Base-by-base conservation (phyloP, 1,140 invertebrate species). In the Galleria mellonella region DNA sequence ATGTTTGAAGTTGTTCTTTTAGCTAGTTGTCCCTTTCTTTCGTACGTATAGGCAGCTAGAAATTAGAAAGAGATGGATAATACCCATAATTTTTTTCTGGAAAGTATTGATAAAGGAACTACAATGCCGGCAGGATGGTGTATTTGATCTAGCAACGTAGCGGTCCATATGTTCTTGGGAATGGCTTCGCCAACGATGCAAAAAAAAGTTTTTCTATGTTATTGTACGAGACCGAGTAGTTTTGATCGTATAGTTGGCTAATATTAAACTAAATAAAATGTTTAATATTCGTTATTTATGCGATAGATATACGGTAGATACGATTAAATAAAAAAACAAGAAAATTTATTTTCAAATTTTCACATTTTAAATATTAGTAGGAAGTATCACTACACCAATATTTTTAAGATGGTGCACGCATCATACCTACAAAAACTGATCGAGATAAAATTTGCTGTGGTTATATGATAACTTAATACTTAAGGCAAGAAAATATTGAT, bases 81-180 rank as follows among this genome's bases (percentile, higher is more conserved):
- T 55, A 48, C 49, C 62, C 49, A 64, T 23, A 67, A 54, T 69
- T 72, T 74, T 75, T 75, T 76, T 74, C 66, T n/a, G n/a, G n/a
- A n/a, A 69, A 65, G 68, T 65, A 75, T 76, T 70, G 74, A 75
- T 81, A 77, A 67, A 69, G 62, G 63, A 71, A 70, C 55, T 76
- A 79, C 72, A 82, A 77, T 79, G 69, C 55, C 64, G 65, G 72
- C 69, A 76, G 76, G 75, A 83, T 79, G 70, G 76, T 77, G 75
- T 83, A 72, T 83, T 83, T 83, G 75, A 83, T 79, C 76, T 77
- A 77, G 69, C 72, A 72, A 81, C 75, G 73, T 79, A 82, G 79
- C 79, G 75, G 73, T 76, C 75, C 79, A 79, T 72, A 82, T 83
- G 77, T 77, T 83, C 79, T 72, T 76, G 77, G 71, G 77, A 83